Conservation (phyloP, 2,113 vertebrate species). For the Cervus canadensis region DNA sequence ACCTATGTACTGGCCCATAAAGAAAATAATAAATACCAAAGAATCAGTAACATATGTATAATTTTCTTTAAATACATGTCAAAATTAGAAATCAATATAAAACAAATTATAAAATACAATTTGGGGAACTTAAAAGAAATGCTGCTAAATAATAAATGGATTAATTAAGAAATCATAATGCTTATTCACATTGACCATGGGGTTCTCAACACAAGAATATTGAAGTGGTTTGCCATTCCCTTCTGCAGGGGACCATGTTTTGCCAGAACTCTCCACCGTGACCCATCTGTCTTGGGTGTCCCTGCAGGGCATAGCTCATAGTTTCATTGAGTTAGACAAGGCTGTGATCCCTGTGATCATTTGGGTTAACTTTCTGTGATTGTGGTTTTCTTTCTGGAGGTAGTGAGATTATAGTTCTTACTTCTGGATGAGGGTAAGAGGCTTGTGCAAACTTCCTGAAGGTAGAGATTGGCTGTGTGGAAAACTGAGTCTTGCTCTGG, state of each 20-base stretch:
- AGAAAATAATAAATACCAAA: neutral
- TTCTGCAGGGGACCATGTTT: neutral
- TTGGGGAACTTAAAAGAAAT: neutral
- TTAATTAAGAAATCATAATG: neutral
- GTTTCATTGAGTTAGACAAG: neutral
- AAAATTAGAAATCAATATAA: neutral
- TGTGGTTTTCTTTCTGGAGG: neutral
- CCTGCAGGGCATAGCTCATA: neutral
- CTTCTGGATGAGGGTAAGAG: neutral
- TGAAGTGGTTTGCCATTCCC: neutral
- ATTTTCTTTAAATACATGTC: neutral
- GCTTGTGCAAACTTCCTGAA: neutral
- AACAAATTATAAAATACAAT: neutral
- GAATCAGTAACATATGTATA: neutral
- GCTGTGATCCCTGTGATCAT: neutral
- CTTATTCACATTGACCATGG: neutral
- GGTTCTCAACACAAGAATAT: neutral
- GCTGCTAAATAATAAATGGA: neutral
- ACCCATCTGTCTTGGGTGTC: neutral
- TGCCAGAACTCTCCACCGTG: neutral
- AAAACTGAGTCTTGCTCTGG: neutral
- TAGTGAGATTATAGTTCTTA: neutral
- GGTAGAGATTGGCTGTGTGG: neutral
- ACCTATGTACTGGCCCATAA: neutral
- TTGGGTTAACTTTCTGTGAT: neutral